Conservation (phyloP, 2,888 invertebrate genomes). For the Acrobasis suavella region DNA sequence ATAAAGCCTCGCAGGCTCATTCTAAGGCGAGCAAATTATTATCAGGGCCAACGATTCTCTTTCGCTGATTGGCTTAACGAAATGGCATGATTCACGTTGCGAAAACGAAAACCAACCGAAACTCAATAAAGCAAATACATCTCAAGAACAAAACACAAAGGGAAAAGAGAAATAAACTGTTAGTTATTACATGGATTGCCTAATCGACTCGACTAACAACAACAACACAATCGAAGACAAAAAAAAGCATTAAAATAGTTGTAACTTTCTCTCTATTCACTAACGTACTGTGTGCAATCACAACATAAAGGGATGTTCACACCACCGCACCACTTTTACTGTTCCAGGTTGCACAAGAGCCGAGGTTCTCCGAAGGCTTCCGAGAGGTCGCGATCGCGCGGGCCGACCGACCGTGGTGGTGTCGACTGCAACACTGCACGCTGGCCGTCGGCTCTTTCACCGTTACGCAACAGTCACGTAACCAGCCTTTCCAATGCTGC, state of each 20-base stretch:
- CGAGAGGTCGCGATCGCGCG: conserved; percentile 34
- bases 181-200: conserved; percentile 1
- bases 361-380: conserved; percentile 22
- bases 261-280: conserved; percentile 6
- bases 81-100: conserved; percentile 9
- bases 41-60: conserved; percentile 20
- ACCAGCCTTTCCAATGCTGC: conserved; percentile 40
- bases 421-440: conserved; percentile 67
- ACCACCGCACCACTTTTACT: neutral
- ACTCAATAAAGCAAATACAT: neutral
- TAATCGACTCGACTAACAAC: conserved; percentile 8
- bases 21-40: conserved; percentile 11
- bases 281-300: conserved; percentile 15
- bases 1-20: conserved; percentile 15
- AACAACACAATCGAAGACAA: conserved; percentile 3
- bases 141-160: neutral
- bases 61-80: conserved; percentile 8
- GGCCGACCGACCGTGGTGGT: conserved; percentile 52
- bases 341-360: conserved; percentile 21
- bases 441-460: conserved; percentile 67
- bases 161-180: neutral
- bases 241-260: neutral
- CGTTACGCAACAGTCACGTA: conserved; percentile 72
- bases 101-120: conserved; percentile 7
- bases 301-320: conserved; percentile 20